These are phyloP conservation scores for Blastomussa wellsi DNA, from an alignment of 92 coral and sea anemone genomes.

Conservation along the genomic window DNA sequence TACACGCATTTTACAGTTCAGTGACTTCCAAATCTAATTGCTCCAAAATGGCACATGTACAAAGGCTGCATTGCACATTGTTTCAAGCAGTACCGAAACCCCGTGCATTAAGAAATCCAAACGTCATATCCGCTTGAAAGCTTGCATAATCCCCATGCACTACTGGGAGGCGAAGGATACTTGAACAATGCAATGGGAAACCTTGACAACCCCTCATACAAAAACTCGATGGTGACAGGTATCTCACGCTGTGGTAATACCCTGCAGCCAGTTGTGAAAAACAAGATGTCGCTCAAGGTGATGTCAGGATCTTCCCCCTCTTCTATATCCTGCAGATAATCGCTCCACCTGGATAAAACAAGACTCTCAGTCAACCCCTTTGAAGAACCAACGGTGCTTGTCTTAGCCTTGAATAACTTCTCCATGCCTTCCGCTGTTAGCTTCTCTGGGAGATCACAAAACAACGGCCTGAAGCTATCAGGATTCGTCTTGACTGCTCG, in stretches of 20 bases:
- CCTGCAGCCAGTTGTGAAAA: conserved; percentile 73
- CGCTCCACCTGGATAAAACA: conserved; percentile 76
- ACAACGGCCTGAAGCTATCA: conserved; percentile 56
- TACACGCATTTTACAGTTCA: too few species aligned
- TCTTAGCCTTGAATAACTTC: conserved; percentile 41
- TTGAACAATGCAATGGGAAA: conserved; percentile 74
- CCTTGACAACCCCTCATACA: conserved; percentile 64
- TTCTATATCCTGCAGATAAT: conserved; percentile 79
- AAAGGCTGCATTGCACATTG: conserved; percentile 13
- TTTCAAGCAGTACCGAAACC: conserved; percentile 73
- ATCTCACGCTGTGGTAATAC: conserved; percentile 59
- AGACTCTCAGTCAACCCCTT: conserved; percentile 65
- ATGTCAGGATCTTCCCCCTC: conserved; percentile 65
- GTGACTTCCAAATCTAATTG: conserved; percentile 25
- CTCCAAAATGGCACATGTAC: not conserved
- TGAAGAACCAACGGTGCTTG: conserved; percentile 71
- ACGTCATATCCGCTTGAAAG: conserved; percentile 74
- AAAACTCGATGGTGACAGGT: conserved; percentile 63
- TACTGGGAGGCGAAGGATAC: conserved; percentile 63
- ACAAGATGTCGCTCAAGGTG: conserved; percentile 68
- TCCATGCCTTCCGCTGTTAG: conserved; percentile 67
- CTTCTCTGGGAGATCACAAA: conserved; percentile 55
- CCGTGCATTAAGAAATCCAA: conserved; percentile 59
- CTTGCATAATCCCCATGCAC: conserved; percentile 56
- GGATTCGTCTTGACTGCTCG: conserved; percentile 49